Evolutionary conservation across 1,140 invertebrate genomes (phyloP), one percentile per base, ranked within the genome.

Genomic region (Galleria mellonella): DNA sequence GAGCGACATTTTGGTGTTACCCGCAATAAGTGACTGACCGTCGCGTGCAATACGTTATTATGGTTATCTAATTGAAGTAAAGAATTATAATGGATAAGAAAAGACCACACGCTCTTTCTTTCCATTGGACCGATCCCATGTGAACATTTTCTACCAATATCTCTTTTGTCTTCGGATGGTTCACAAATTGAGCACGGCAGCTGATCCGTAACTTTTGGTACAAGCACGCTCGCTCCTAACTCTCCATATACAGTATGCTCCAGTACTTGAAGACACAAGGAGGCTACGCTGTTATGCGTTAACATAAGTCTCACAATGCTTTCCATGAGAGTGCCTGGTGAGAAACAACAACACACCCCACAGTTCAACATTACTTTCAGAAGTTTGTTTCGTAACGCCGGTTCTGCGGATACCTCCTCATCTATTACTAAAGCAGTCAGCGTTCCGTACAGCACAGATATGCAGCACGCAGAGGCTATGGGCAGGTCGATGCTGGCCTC

Each of bases 311-410:
- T 43, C 1, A 85, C 76, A n/a, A 75, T 59, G 53, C 72, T 78
- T 38, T 85, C 78, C 70, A 86, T 68, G 0, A 87, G 55, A 33
- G 66, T 47, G 4, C 66, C 84, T 0, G 89, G 83, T 4, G 90
- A 88, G 51, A 91, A 89, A 61, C 91, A 92, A 45, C 91, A 92
- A 58, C 91, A 92, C 0, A 88, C 89, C 4, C 91, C 90, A 36
- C 87, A 88, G 7, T 72, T 69, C 9, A 87, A 83, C 72, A 88
- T 89, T 1, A 88, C 87, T 42, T 87, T 87, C 2, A 91, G 68
- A 5, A 91, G 54, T 47, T 88, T 83, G 9, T 86, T 60, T 30
- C 87, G 70, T 1, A 91, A 50, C 11, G 87, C 81, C 2, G 55
- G 53, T 4, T 84, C 83, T 0, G 74, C 66, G 4, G 87, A 63